phyloP scores from a whole-genome alignment of 2,797 vertebrate species.

The Hipposideros larvatus region DNA sequence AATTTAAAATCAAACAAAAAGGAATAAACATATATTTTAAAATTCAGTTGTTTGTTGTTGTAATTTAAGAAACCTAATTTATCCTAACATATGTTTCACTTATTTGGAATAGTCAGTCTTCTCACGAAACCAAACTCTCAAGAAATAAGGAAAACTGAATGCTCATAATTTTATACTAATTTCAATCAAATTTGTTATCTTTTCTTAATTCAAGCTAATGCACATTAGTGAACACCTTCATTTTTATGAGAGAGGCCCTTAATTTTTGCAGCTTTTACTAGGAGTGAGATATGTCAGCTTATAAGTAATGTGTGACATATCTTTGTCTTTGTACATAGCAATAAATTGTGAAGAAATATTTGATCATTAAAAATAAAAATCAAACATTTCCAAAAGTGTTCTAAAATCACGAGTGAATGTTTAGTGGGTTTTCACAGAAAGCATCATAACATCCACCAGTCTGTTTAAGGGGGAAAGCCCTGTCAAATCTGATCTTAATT shows the following conservation, averaged over 20 bases:
- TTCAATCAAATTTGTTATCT: not conserved
- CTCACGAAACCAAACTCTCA: not conserved
- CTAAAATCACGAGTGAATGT: not conserved
- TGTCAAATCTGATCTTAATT: constrained; percentile 38
- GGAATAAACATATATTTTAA: not conserved
- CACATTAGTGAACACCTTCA: not conserved
- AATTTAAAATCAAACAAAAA: not conserved
- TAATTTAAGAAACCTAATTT: not conserved
- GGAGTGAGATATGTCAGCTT: not conserved
- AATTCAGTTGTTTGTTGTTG: not conserved
- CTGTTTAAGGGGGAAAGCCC: not conserved
- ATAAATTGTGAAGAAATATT: not conserved
- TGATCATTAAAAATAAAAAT: not conserved
- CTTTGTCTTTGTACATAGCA: not conserved
- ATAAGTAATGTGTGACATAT: not conserved
- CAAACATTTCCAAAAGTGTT: not conserved
- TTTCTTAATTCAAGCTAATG: constrained; percentile 5
- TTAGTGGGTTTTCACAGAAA: not conserved
- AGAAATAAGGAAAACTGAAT: not conserved
- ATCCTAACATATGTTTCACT: not conserved
- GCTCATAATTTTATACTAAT: not conserved
- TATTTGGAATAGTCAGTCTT: not conserved
- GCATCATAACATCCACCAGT: no score
- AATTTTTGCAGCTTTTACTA: not conserved
- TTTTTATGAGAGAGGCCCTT: not conserved